Evolutionary conservation across 2,797 vertebrate species (phyloP).

Genomic region (Parambassis ranga): DNA sequence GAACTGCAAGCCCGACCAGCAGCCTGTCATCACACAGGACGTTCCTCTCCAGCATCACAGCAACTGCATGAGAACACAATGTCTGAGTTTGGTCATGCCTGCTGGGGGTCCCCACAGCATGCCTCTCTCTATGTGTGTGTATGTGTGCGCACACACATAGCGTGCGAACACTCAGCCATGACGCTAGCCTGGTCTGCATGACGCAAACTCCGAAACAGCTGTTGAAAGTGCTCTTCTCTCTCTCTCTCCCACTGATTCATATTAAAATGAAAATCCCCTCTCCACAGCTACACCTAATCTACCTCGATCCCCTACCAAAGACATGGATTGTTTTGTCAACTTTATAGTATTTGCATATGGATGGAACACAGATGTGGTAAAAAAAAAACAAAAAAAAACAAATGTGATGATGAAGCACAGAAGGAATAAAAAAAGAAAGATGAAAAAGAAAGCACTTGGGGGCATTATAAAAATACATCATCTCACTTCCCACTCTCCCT

Average conservation of each 20-base stretch:
- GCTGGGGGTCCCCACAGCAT: constrained; percentile 52
- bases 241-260: constrained; percentile 30
- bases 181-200: constrained; percentile 53
- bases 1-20: constrained; percentile 2
- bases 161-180: constrained; percentile 68
- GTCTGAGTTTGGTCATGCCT: constrained; percentile 52
- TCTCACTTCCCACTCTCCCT: constrained; percentile 46
- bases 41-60: constrained; percentile 32
- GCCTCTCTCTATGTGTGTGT: constrained; percentile 1
- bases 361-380: constrained; percentile 52
- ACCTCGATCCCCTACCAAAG: constrained; percentile 21
- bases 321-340: constrained; percentile 34
- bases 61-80: constrained; percentile 24
- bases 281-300: constrained; percentile 38
- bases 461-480: constrained; percentile 35
- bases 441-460: constrained; percentile 22
- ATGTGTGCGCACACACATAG: constrained; percentile 33
- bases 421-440: constrained; percentile 33
- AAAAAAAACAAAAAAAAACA: no score
- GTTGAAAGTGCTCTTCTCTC: constrained; percentile 40
- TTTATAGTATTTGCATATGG: constrained; percentile 44
- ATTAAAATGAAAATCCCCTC: constrained; percentile 24
- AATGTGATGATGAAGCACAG: constrained; percentile 40
- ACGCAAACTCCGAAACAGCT: constrained; percentile 68
- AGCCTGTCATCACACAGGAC: constrained; percentile 30